Conservation (phyloP, 2,888 invertebrate species). For the Neelides folsomi region DNA sequence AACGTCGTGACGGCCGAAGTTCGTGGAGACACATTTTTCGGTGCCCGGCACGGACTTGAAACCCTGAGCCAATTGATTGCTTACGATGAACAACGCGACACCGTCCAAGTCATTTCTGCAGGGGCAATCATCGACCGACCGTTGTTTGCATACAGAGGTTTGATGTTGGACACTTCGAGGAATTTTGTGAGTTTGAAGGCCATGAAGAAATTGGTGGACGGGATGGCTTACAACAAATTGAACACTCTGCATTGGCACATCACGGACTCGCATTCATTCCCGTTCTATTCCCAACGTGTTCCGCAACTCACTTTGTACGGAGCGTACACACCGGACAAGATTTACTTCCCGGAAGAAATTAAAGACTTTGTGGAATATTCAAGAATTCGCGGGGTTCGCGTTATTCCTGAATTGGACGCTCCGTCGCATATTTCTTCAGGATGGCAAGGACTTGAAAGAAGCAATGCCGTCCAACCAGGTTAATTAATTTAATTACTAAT, state of each 20-base stretch:
- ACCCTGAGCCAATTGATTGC: constrained; percentile 54
- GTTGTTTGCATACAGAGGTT: constrained; percentile 71
- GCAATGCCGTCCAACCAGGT: constrained; percentile 32
- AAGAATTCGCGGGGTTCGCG: constrained; percentile 58
- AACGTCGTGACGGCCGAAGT: constrained; percentile 35
- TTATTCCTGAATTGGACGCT: constrained; percentile 83
- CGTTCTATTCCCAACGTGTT: constrained; percentile 60
- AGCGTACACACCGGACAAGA: constrained; percentile 60
- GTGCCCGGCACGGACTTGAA: constrained; percentile 38
- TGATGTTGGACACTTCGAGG: constrained; percentile 77
- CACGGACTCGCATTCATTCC: constrained; percentile 87
- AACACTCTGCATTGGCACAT: constrained; percentile 94
- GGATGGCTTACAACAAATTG: constrained; percentile 77
- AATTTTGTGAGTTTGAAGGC: constrained; percentile 58
- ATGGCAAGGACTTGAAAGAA: constrained; percentile 47
- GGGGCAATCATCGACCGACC: constrained; percentile 54
- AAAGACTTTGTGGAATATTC: constrained; percentile 34
- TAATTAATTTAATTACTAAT: background rate
- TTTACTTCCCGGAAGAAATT: constrained; percentile 36
- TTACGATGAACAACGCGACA: constrained; percentile 46
- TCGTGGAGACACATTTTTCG: constrained; percentile 27
- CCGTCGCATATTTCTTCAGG: constrained; percentile 82
- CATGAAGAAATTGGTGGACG: constrained; percentile 66
- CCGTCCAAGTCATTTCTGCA: constrained; percentile 27
- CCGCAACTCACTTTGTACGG: constrained; percentile 62